Conservation (phyloP, 2,113 vertebrate species). For the Microtus pennsylvanicus region DNA sequence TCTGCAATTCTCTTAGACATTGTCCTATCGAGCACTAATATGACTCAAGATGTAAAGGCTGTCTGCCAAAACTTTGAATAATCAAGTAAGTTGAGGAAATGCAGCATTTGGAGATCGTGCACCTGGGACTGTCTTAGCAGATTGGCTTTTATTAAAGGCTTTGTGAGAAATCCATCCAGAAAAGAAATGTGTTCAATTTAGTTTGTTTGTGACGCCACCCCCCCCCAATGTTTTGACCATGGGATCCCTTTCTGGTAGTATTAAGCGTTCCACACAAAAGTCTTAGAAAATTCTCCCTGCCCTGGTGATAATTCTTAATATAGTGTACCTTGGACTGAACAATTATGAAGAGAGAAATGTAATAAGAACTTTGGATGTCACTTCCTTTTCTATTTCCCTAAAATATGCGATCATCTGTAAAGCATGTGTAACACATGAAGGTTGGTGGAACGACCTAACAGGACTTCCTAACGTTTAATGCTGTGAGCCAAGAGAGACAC, state of each 20-base stretch:
- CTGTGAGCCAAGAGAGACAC: constrained; percentile 47
- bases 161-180: constrained; percentile 30
- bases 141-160: constrained; percentile 1
- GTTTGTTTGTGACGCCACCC: neutral
- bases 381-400: constrained; percentile 59
- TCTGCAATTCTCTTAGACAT: constrained; percentile 1
- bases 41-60: constrained; percentile 22
- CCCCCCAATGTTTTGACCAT: neutral
- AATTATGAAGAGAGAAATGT: constrained; percentile 43
- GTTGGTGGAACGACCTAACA: constrained; percentile 14
- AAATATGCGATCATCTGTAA: constrained; percentile 42
- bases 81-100: constrained; percentile 54
- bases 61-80: constrained; percentile 13
- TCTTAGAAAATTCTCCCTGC: neutral
- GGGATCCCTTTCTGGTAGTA: constrained; percentile 7
- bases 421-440: constrained; percentile 17
- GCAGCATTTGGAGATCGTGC: neutral
- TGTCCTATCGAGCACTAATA: neutral
- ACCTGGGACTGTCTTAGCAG: constrained; percentile 10
- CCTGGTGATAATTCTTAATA: constrained; percentile 46
- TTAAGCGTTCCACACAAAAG: constrained; percentile 4
- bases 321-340: constrained; percentile 37
- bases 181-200: constrained; percentile 62
- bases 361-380: constrained; percentile 37
- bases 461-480: constrained; percentile 46